Conservation (phyloP, 2,113 vertebrate genomes). For the Polypterus senegalus region DNA sequence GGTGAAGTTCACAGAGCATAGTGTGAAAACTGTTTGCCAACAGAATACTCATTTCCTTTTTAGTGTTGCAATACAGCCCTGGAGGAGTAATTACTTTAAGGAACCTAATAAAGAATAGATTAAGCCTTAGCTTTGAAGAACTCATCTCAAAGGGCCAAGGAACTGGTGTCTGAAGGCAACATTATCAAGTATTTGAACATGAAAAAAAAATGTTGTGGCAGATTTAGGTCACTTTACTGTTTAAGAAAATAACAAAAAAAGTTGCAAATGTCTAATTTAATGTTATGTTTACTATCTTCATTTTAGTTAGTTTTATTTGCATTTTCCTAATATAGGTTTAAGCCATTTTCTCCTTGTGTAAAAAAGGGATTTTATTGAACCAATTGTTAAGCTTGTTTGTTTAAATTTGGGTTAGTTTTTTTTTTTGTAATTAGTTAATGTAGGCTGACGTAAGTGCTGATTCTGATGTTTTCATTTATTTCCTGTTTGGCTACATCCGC, state of each 20-base stretch:
- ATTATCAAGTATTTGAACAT: constrained; percentile 11
- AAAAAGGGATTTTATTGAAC: too few species aligned
- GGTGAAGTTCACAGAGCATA: background rate
- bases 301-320: too few species aligned
- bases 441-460: too few species aligned
- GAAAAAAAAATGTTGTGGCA: constrained; percentile 1
- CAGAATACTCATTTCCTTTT: constrained; percentile 19
- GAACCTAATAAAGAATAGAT: constrained; percentile 38
- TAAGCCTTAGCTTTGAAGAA: constrained; percentile 30
- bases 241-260: background rate
- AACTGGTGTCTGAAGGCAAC: constrained; percentile 18
- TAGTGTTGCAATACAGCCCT: constrained; percentile 16
- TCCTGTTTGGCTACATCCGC: too few species aligned
- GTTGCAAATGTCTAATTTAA: too few species aligned
- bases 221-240: constrained; percentile 4
- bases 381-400: too few species aligned
- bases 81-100: constrained; percentile 31
- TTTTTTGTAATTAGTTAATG: too few species aligned
- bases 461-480: too few species aligned
- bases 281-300: too few species aligned
- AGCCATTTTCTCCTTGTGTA: too few species aligned
- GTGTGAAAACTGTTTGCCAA: background rate
- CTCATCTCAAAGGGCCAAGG: constrained; percentile 20
- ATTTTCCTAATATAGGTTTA: too few species aligned
- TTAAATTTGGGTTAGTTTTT: too few species aligned